These are phyloP conservation scores for Pachycephus smyrnensis DNA, from an alignment of 2,888 invertebrate species.

Conservation along the genomic window DNA sequence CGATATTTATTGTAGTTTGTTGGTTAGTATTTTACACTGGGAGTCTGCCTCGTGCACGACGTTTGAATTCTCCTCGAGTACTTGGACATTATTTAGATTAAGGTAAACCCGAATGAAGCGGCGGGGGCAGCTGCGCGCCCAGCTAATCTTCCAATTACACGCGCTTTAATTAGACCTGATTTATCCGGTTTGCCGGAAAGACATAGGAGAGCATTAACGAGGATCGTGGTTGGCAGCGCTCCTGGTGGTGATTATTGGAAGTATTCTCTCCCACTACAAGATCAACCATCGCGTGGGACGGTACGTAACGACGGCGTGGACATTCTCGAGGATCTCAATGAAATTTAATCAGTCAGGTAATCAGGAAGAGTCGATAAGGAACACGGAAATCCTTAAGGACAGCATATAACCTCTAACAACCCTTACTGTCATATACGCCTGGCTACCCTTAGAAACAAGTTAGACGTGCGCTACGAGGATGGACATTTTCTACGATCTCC, in stretches of 20 bases:
- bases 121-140: constrained; percentile 20
- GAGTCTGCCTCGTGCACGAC: neutral
- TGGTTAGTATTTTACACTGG: no score
- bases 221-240: neutral
- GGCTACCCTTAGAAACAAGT: neutral
- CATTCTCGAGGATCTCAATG: neutral
- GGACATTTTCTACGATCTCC: neutral
- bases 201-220: neutral
- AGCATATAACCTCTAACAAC: neutral
- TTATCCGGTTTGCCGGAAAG: constrained; percentile 20
- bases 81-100: constrained; percentile 22
- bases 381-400: neutral
- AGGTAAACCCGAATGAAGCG: constrained; percentile 15
- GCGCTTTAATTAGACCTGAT: constrained; percentile 34
- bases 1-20: neutral
- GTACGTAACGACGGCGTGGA: neutral
- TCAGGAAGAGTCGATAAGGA: neutral
- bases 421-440: neutral
- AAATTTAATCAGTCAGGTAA: neutral
- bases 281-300: neutral
- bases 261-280: neutral
- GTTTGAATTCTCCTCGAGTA: neutral
- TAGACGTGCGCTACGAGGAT: neutral
- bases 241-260: neutral
- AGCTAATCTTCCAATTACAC: constrained; percentile 33